phyloP scores from a whole-genome alignment of 2,888 invertebrate genomes.

The Xestia ashworthii region DNA sequence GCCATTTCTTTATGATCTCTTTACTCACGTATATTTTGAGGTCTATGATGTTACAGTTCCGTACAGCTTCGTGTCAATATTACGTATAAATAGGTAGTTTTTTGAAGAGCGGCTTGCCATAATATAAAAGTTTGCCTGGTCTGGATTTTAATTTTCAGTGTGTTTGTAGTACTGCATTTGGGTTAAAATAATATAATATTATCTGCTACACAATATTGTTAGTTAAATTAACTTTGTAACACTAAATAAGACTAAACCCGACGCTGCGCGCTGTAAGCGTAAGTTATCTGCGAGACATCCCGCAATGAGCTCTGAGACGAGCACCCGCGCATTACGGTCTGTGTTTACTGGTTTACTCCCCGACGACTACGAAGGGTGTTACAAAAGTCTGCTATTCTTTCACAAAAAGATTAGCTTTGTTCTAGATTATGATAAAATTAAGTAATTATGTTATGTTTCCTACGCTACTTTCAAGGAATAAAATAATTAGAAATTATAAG shows the following conservation, averaged over 20 bases:
- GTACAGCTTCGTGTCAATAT: too few relatives aligned
- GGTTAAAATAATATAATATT: neutral
- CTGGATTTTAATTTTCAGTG: too few relatives aligned
- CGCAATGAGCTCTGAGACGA: constrained; percentile 38
- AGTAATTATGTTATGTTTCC: neutral
- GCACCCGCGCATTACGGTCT: constrained; percentile 15
- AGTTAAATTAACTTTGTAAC: constrained; percentile 19
- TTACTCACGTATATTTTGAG: too few relatives aligned
- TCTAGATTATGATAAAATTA: neutral
- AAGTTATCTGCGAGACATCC: constrained; percentile 26
- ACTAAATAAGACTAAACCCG: neutral
- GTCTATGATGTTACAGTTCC: too few relatives aligned
- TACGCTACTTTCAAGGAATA: neutral
- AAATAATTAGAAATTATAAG: neutral
- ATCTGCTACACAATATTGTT: neutral
- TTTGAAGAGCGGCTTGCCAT: too few relatives aligned
- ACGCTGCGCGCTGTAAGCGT: constrained; percentile 20
- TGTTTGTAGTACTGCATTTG: too few relatives aligned
- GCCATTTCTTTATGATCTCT: too few relatives aligned
- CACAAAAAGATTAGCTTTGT: constrained; percentile 43
- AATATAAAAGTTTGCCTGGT: too few relatives aligned
- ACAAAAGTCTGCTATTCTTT: constrained; percentile 13
- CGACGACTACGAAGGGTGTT: constrained; percentile 21
- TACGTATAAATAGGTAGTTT: too few relatives aligned
- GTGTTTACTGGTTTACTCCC: constrained; percentile 42